Conservation (phyloP, 2,797 vertebrate genomes). For the Micromesistius poutassou region DNA sequence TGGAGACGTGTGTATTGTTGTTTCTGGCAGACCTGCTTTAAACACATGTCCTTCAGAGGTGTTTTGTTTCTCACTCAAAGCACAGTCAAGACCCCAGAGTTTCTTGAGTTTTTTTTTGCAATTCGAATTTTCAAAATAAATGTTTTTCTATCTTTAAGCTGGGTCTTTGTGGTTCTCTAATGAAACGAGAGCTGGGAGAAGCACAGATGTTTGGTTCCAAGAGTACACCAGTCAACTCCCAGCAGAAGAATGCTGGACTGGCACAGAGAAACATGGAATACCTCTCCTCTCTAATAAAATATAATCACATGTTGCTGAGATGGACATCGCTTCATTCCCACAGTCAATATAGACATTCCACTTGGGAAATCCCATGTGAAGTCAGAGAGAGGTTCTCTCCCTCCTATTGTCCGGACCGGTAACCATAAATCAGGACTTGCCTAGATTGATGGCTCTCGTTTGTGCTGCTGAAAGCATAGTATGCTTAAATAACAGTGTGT, state of each 20-base stretch:
- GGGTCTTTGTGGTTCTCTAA: constrained; percentile 63
- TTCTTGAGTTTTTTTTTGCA: constrained; percentile 34
- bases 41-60: constrained; percentile 44
- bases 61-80: constrained; percentile 54
- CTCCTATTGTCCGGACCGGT: constrained; percentile 16
- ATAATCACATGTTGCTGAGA: constrained; percentile 50
- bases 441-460: constrained; percentile 13
- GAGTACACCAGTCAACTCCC: constrained; percentile 59
- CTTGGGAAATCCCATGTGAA: constrained; percentile 52
- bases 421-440: constrained; percentile 21
- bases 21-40: constrained; percentile 58
- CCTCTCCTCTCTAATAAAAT: constrained; percentile 54
- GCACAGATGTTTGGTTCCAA: constrained; percentile 60
- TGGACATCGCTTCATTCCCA: constrained; percentile 60
- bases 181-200: constrained; percentile 61
- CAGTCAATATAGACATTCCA: constrained; percentile 56
- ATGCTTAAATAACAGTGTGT: constrained; percentile 16
- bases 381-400: constrained; percentile 26
- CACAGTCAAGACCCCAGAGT: constrained; percentile 49
- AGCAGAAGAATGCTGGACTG: constrained; percentile 65
- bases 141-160: constrained; percentile 57
- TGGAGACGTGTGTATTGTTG: constrained; percentile 49
- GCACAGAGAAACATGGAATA: constrained; percentile 42
- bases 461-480: constrained; percentile 21
- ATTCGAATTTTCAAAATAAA: constrained; percentile 65